Conservation (phyloP, 2,113 vertebrate species). For the Lycaon pictus region DNA sequence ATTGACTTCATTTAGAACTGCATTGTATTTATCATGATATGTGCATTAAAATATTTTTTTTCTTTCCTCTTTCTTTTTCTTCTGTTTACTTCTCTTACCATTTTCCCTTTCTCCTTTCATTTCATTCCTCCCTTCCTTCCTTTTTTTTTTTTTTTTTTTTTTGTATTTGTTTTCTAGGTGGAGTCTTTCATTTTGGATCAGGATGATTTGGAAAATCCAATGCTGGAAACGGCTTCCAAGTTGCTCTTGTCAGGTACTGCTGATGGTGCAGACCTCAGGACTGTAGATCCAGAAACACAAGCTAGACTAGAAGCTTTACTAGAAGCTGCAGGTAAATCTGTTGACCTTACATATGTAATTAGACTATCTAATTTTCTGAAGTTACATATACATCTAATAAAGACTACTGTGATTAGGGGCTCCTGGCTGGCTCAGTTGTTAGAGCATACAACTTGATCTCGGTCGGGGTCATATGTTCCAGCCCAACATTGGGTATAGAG, state of each 20-base stretch:
- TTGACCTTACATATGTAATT: neutral
- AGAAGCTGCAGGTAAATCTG: conserved; percentile 96
- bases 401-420: neutral
- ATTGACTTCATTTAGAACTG: conserved; percentile 27
- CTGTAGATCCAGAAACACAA: conserved; percentile 99
- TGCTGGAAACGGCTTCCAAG: conserved; percentile 98
- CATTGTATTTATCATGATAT: conserved; percentile 30
- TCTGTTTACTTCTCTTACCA: neutral
- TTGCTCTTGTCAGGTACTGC: conserved; percentile 96
- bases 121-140: neutral
- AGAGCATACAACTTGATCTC: neutral
- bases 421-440: neutral
- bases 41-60: conserved; percentile 62
- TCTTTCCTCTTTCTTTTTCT: conserved; percentile 49
- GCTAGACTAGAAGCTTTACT: conserved; percentile 97
- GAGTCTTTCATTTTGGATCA: conserved; percentile 99
- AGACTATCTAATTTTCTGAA: neutral
- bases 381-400: neutral
- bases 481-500: neutral
- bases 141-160: neutral
- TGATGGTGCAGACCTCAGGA: conserved; percentile 97
- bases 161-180: conserved; percentile 89
- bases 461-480: neutral
- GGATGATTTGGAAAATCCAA: conserved; percentile 99
- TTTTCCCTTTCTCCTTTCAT: neutral